These are phyloP conservation scores for Paratilapia polleni DNA, from an alignment of 2,113 vertebrate genomes.

Conservation along the genomic window DNA sequence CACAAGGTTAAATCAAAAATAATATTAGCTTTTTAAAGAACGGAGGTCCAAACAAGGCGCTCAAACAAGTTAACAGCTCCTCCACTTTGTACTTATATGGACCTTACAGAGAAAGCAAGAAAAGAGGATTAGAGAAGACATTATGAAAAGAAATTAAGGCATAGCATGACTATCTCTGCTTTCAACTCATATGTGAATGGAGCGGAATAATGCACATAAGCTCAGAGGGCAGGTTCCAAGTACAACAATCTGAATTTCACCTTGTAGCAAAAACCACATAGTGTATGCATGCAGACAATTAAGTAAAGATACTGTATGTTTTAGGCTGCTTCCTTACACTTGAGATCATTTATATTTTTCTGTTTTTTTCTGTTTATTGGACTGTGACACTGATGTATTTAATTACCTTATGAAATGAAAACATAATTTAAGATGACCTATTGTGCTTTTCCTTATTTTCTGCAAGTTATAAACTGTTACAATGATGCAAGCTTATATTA, in stretches of 20 bases:
- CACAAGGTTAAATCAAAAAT: conserved; percentile 2
- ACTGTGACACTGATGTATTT: neutral
- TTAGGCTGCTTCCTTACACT: neutral
- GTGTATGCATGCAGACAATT: neutral
- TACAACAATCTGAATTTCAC: neutral
- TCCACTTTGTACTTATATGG: conserved; percentile 27
- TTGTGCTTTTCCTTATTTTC: no score
- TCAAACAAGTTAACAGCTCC: neutral
- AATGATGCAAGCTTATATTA: no score
- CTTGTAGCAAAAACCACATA: neutral
- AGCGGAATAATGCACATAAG: neutral
- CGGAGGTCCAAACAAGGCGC: conserved; percentile 8
- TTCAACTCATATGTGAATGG: neutral
- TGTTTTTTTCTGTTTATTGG: neutral
- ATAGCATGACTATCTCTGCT: neutral
- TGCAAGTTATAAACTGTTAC: no score
- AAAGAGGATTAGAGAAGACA: conserved; percentile 9
- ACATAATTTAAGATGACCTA: no score
- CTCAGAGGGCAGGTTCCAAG: neutral
- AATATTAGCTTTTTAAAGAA: conserved; percentile 1
- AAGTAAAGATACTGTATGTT: neutral
- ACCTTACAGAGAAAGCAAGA: conserved; percentile 8
- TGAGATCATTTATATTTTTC: neutral
- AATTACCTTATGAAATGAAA: no score
- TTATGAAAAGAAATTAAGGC: conserved; percentile 16